These are phyloP conservation scores for Aspidiotus destructor DNA, from an alignment of 2,888 invertebrate genomes.

Conservation along the genomic window DNA sequence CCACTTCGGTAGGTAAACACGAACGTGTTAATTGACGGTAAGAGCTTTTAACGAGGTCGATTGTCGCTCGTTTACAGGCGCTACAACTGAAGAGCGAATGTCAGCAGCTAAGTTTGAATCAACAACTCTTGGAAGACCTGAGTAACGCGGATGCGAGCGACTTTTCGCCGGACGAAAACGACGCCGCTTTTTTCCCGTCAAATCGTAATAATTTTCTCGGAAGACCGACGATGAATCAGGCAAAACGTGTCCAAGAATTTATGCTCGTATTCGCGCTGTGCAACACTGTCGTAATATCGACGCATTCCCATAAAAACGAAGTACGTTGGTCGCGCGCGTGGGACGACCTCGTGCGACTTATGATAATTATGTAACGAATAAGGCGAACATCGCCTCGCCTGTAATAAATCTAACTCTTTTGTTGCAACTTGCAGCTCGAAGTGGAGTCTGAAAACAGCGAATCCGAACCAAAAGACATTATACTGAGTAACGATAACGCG, in stretches of 20 bases:
- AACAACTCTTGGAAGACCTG: constrained; percentile 48
- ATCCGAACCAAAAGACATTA: constrained; percentile 10
- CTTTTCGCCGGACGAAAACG: constrained; percentile 21
- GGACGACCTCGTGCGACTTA: not conserved
- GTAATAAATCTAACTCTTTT: not conserved
- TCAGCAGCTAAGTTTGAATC: constrained; percentile 47
- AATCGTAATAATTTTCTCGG: constrained; percentile 3
- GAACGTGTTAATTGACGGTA: not conserved
- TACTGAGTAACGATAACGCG: constrained; percentile 9
- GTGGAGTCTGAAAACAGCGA: constrained; percentile 15
- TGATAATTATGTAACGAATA: no score
- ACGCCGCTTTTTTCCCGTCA: constrained; percentile 17
- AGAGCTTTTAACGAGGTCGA: not conserved
- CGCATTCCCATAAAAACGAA: constrained; percentile 63
- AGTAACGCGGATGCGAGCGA: constrained; percentile 43
- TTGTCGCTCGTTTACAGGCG: constrained; percentile 32
- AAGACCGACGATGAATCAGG: constrained; percentile 43
- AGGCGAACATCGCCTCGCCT: no score
- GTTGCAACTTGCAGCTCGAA: constrained; percentile 7
- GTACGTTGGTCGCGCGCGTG: constrained; percentile 31
- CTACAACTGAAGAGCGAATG: constrained; percentile 44
- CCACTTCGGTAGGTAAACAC: constrained; percentile 52
- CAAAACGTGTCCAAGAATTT: constrained; percentile 74
- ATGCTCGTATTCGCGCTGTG: constrained; percentile 84
- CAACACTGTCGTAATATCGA: constrained; percentile 91